Base-by-base conservation (phyloP, 2,888 invertebrate genomes). In the Cacoxenus indagator region DNA sequence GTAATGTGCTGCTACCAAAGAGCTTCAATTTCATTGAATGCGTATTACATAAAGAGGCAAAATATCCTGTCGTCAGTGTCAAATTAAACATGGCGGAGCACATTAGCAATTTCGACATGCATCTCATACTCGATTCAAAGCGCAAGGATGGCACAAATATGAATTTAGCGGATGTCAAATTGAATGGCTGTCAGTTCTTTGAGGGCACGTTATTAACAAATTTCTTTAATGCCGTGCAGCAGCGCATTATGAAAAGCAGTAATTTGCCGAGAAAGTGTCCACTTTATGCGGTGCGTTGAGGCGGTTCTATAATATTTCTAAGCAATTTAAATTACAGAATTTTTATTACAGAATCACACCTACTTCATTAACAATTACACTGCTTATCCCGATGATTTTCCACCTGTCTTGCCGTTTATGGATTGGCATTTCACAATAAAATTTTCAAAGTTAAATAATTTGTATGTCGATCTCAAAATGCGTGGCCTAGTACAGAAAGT, bases 311-410 rank as follows among this genome's bases (percentile, higher is more conserved):
- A 51, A 5, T 22, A 22, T 19, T 2, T 51, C 11, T 19, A 22
- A 22, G 1, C 1, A 22, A 8, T 22, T 22, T 22, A 4, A 2
- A 22, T 27, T 57, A n/a, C n/a, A n/a, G n/a, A n/a, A n/a, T n/a
- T 29, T 27, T 14, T 31, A 1, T 29, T 29, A 14, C 31, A 57
- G 68, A 29, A 26, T 48, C 8, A 24, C 1, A 24, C 29, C 27
- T 68, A 68, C 51, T 14, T 19, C 14, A 22, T 69, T 1, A n/a
- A 43, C 37, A 66, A 69, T 27, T 69, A 65, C 31, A 51, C 69
- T 19, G 22, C 66, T 19, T 43, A 61, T 37, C 62, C 62, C 2
- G 66, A 69, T 11, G 61, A 69, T 26, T 69, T 43, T 61, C 69
- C 69, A 19, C 19, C 29, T 1, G 14, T 43, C 43, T 14, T 48